A percentile compares a stretch with the other conserved stretches of the same genome.
Evolutionary conservation across 64 coral and sea anemone species (phyloP).

Genomic region (Actinia equina): DNA sequence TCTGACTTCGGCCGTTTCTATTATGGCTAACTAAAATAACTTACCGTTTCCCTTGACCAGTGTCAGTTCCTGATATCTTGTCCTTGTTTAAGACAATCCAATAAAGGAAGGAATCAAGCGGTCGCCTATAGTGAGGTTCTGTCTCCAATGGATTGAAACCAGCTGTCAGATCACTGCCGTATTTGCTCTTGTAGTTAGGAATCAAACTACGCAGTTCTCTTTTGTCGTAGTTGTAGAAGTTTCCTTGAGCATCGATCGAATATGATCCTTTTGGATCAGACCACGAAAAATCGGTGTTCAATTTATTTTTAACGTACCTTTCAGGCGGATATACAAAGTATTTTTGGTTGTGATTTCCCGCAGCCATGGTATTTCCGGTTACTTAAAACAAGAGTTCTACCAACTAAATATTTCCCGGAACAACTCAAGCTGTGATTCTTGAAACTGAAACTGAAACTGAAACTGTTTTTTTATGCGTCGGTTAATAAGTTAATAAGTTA

Average conservation of each 20-base stretch:
- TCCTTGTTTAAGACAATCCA: conserved; percentile 16
- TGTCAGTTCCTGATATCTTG: background rate
- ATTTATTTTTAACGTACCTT: background rate
- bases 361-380: no score
- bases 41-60: background rate
- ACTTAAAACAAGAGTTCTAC: no score
- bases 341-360: no score
- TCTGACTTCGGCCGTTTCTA: no score
- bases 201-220: background rate
- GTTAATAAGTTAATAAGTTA: no score
- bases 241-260: background rate
- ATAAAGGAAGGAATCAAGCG: background rate
- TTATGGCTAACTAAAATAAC: background rate
- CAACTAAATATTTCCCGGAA: no score
- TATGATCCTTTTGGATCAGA: background rate
- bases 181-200: background rate
- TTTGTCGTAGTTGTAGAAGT: background rate
- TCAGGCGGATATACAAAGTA: background rate
- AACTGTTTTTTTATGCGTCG: no score
- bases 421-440: no score
- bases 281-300: background rate
- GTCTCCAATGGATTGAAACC: background rate
- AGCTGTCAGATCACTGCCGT: background rate
- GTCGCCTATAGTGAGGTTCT: background rate
- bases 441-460: no score